Base-by-base conservation (phyloP, 2,888 invertebrate species). In the Dione juno region DNA sequence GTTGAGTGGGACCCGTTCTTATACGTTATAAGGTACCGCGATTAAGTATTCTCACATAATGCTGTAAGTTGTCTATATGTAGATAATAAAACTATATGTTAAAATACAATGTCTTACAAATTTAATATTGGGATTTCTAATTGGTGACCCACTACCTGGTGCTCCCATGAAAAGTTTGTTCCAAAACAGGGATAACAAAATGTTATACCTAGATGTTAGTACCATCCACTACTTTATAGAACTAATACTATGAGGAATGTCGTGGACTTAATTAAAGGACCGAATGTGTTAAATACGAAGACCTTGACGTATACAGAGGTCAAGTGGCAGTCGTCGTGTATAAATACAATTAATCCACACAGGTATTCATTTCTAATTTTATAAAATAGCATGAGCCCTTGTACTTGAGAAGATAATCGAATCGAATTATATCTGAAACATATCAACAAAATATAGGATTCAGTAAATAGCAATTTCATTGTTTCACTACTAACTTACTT, bases 241-340 rank as follows among this genome's bases (percentile, higher is more conserved):
- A 13, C 16, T 57, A 40, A 16, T 11, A 40, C 16, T 13, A 7
- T 57, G 16, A 40, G 40, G 57, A 16, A 57, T 21, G 57, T 35
- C 19, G 8, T 19, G 16, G 19, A 50, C 16, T 50, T 48, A 21
- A 59, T 67, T 52, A 28, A 41, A 41, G n/a, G 8, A 13, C 40
- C 19, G n/a, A 67, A 48, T 37, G 37, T 53, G 61, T 59, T 52
- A 54, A 61, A 66, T 40, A 45, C 37, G 37, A 58, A 52, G 61
- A 54, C 66, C 70, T 70, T 66, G 50, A 66, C 59, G 37, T 48
- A 16, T 16, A 41, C 41, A 65, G 50, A 54, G 70, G 59, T 70
- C 66, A 61, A 66, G 59, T 53, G 50, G 58, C 58, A 19, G 48
- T 41, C 28, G 9, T 50, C 14, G 11, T 43, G n/a, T 61, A 70